Evolutionary conservation across 2,797 vertebrate genomes (phyloP).

Genomic region (Odontamblyopus rebecca): DNA sequence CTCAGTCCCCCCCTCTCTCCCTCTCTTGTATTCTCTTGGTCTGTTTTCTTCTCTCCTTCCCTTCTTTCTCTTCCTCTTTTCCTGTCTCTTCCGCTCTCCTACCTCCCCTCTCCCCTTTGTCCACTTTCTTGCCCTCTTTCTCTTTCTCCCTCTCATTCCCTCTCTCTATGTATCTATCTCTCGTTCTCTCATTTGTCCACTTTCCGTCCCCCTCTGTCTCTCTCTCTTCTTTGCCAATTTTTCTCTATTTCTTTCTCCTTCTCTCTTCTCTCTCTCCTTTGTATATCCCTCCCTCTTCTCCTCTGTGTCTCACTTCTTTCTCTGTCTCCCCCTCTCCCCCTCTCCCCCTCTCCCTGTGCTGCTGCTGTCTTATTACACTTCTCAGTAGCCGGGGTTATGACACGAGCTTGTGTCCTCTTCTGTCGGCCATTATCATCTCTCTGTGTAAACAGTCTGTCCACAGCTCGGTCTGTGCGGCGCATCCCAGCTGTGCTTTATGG

Average conservation of each 20-base stretch:
- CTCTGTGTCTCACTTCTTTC: background rate
- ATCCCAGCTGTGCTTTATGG: background rate
- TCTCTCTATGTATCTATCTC: no score
- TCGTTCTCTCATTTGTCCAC: background rate
- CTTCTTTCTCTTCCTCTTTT: background rate
- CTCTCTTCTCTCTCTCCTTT: no score
- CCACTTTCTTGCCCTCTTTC: background rate
- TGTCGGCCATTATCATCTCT: background rate
- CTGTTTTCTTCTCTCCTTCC: no score
- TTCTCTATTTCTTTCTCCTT: no score
- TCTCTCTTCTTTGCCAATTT: no score
- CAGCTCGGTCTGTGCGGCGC: background rate
- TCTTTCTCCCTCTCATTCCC: no score
- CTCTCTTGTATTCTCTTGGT: no score
- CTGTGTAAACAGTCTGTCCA: conserved; percentile 4
- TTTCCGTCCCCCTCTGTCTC: background rate
- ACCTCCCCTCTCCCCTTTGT: no score
- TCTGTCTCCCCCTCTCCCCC: background rate
- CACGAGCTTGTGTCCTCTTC: conserved; percentile 1
- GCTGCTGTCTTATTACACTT: background rate
- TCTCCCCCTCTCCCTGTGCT: background rate
- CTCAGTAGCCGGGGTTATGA: background rate
- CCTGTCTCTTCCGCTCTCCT: background rate
- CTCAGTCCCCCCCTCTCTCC: no score
- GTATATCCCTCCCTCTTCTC: no score